Conservation (phyloP, 2,888 invertebrate genomes). For the Leuctra nigra region DNA sequence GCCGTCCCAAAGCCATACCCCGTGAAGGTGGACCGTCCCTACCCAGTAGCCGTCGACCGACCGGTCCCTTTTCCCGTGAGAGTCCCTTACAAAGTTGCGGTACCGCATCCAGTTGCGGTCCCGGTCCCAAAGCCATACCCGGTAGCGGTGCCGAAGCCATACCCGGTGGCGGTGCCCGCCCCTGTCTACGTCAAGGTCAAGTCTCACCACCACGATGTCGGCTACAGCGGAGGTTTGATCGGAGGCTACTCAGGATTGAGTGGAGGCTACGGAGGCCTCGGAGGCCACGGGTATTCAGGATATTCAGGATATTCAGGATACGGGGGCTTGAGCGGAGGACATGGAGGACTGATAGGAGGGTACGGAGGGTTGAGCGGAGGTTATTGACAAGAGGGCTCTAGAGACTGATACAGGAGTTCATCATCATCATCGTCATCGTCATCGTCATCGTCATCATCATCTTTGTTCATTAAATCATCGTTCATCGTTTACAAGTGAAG, state of each 20-base stretch:
- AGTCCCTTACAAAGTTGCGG: not conserved
- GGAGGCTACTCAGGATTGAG: not conserved
- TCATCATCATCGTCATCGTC: not conserved
- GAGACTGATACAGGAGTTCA: not conserved
- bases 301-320: not conserved
- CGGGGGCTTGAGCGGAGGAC: not conserved
- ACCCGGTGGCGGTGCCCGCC: slow-evolving; percentile 4
- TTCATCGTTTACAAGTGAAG: too few relatives aligned
- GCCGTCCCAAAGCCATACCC: slow-evolving; percentile 32
- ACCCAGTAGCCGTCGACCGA: not conserved
- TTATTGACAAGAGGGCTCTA: not conserved
- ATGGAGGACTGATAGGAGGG: not conserved
- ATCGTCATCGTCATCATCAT: not conserved
- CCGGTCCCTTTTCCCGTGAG: slow-evolving; percentile 6
- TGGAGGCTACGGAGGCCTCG: not conserved
- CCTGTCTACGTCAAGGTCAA: slow-evolving; percentile 9
- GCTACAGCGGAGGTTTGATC: slow-evolving; percentile 5
- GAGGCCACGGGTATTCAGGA: not conserved
- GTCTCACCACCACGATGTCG: not conserved
- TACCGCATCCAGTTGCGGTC: slow-evolving; percentile 9
- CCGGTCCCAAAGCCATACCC: slow-evolving; percentile 9
- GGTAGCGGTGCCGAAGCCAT: slow-evolving; percentile 8
- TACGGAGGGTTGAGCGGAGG: not conserved
- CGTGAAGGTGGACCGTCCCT: slow-evolving; percentile 3
- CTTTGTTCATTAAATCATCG: not conserved